A percentile compares a stretch with the other conserved stretches of the same genome.
These are phyloP conservation scores for Scaptomyza polygonia DNA, from an alignment of 2,888 invertebrate species.

Conservation along the genomic window DNA sequence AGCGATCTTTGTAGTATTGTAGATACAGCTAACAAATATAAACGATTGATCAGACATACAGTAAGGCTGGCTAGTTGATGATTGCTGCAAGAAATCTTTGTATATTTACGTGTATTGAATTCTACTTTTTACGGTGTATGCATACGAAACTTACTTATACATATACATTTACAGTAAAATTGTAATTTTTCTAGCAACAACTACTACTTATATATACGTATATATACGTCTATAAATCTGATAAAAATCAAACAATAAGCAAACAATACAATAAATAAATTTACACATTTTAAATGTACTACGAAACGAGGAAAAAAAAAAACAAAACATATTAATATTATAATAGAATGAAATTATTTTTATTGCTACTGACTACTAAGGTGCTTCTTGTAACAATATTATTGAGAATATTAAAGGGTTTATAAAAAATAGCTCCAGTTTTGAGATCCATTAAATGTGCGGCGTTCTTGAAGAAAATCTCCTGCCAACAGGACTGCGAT, in stretches of 20 bases:
- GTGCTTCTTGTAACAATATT: constrained; percentile 71
- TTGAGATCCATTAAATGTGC: too few species aligned
- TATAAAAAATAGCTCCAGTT: constrained; percentile 1
- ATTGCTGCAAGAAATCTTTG: constrained; percentile 52
- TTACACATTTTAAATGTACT: constrained; percentile 71
- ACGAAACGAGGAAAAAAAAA: constrained; percentile 33
- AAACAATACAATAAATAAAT: constrained; percentile 62
- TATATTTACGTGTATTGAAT: constrained; percentile 69
- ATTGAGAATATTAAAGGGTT: constrained; percentile 44
- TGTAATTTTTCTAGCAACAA: constrained; percentile 72
- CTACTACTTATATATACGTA: constrained; percentile 46
- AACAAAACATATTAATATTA: constrained; percentile 25
- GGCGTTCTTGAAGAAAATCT: too few species aligned
- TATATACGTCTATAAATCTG: constrained; percentile 50
- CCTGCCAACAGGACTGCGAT: too few species aligned
- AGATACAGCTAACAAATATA: constrained; percentile 10
- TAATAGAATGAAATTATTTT: constrained; percentile 59
- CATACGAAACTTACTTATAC: constrained; percentile 60
- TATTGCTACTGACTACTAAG: constrained; percentile 76
- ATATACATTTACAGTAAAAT: constrained; percentile 56
- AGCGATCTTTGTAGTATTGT: constrained; percentile 12
- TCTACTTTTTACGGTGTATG: constrained; percentile 72
- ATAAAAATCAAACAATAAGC: constrained; percentile 8
- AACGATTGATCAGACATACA: neutral
- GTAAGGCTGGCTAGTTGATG: constrained; percentile 18